Conservation (phyloP, 1,140 invertebrate species). For the Cepaea nemoralis region DNA sequence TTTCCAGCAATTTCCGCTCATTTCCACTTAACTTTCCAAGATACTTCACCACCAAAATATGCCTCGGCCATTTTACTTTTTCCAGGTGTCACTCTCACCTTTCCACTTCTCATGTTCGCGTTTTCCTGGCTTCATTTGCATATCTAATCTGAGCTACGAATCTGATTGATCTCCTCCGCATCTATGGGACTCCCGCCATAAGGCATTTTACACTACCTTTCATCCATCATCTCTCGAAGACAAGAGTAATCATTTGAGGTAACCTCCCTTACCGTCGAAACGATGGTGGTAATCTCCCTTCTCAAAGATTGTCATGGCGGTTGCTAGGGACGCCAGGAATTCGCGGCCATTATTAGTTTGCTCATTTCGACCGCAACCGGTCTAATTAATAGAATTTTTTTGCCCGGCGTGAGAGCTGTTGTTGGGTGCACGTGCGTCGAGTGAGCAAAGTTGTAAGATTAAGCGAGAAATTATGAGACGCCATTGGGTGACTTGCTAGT, state of each 20-base stretch:
- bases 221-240: constrained; percentile 7
- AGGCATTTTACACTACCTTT: neutral
- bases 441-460: constrained; percentile 5
- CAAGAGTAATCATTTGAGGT: constrained; percentile 11
- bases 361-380: neutral
- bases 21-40: too few species aligned
- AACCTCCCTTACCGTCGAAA: neutral
- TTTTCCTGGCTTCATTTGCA: neutral
- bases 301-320: neutral
- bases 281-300: constrained; percentile 11
- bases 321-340: constrained; percentile 7
- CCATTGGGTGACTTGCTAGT: neutral
- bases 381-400: neutral
- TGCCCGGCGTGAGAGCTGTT: neutral
- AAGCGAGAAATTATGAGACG: constrained; percentile 17
- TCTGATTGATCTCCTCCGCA: neutral
- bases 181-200: constrained; percentile 1
- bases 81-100: neutral
- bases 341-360: constrained; percentile 5
- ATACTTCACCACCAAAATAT: too few species aligned
- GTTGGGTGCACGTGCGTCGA: neutral
- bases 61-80: too few species aligned
- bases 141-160: neutral
- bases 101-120: neutral
- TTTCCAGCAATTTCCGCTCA: too few species aligned